phyloP scores from a whole-genome alignment of 2,113 vertebrate species.

The Nanorana parkeri region DNA sequence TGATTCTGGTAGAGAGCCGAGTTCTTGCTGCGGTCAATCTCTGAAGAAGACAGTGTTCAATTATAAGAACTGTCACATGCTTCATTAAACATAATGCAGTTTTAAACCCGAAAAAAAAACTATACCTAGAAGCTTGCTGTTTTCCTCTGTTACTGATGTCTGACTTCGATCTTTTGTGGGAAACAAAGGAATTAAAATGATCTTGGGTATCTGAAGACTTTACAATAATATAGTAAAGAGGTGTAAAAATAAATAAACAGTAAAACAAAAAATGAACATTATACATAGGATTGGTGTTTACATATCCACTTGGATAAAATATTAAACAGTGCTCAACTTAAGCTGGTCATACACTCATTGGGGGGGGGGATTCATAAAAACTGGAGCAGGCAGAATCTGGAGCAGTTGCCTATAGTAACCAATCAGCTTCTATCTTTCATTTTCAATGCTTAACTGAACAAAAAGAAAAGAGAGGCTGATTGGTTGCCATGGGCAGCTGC shows the following conservation, averaged over 20 bases:
- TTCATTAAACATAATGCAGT: neutral
- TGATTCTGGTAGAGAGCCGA: slow-evolving; percentile 88
- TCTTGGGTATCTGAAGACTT: slow-evolving; percentile 57
- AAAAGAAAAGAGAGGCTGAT: too few relatives aligned
- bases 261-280: too few relatives aligned
- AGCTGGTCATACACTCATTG: too few relatives aligned
- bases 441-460: too few relatives aligned
- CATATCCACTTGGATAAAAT: too few relatives aligned
- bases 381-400: too few relatives aligned
- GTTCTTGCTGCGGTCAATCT: slow-evolving; percentile 71
- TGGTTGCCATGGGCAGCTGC: too few relatives aligned
- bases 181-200: slow-evolving; percentile 61
- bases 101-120: slow-evolving; percentile 55
- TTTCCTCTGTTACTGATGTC: slow-evolving; percentile 74
- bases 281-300: too few relatives aligned
- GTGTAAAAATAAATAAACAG: neutral
- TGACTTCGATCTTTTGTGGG: slow-evolving; percentile 74
- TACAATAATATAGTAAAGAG: neutral
- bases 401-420: too few relatives aligned
- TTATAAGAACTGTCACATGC: neutral
- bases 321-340: too few relatives aligned
- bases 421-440: too few relatives aligned
- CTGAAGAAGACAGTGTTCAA: slow-evolving; percentile 2
- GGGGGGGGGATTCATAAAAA: too few relatives aligned
- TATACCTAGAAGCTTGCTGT: slow-evolving; percentile 74